These are phyloP conservation scores for Dipodomys stephensi DNA, from an alignment of 2,113 vertebrate species.

Conservation along the genomic window DNA sequence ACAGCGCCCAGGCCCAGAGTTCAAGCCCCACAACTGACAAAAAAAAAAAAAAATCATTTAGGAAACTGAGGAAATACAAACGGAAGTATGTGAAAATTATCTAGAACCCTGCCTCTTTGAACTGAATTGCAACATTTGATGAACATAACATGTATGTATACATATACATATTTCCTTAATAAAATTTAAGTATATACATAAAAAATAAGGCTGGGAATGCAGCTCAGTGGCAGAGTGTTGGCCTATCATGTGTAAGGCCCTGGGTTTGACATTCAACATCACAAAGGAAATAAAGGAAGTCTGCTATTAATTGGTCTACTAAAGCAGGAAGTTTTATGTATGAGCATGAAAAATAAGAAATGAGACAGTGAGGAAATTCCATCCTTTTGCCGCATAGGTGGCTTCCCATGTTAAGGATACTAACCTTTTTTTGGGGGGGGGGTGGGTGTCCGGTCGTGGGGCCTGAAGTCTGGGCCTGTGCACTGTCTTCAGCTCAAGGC, in stretches of 20 bases:
- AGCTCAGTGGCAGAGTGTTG: too few species aligned
- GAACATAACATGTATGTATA: too few species aligned
- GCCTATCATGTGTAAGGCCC: too few species aligned
- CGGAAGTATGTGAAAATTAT: background rate
- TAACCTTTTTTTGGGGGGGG: background rate
- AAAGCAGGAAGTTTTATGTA: background rate
- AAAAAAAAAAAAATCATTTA: background rate
- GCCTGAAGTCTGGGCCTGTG: too few species aligned
- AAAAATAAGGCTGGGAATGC: too few species aligned
- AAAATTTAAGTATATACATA: too few species aligned
- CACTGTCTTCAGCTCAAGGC: too few species aligned
- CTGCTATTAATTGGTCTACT: background rate
- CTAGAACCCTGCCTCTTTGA: background rate
- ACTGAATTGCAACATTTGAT: background rate
- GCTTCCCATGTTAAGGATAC: constrained; percentile 36
- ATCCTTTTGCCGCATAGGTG: constrained; percentile 16
- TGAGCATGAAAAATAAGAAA: background rate
- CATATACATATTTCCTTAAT: background rate
- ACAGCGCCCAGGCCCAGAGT: too few species aligned
- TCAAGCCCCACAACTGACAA: too few species aligned
- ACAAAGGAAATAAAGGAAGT: background rate
- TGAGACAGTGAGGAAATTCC: background rate
- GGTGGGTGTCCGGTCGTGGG: too few species aligned
- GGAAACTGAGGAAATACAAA: constrained; percentile 5
- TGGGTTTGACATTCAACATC: too few species aligned